Evolutionary conservation across 2,888 invertebrate species (phyloP), one percentile per base, ranked within the genome.

Genomic region (Amphipoea lucens): DNA sequence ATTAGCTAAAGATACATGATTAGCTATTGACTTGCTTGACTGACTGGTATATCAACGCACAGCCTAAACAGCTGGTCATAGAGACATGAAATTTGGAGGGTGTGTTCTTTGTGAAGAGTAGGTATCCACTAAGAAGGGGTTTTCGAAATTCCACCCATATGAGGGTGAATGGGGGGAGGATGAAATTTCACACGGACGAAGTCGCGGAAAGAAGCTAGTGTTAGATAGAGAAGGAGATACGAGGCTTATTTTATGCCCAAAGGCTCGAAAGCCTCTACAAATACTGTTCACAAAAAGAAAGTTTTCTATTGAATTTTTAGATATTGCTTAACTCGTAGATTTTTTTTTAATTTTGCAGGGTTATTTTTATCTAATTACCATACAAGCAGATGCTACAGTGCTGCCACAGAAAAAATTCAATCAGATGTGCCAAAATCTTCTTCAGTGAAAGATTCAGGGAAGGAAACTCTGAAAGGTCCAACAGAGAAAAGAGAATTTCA

Each of bases 401-500:
- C 94, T 29, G 94, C 75, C 36, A 62, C 78, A 65, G 80, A 84
- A 68, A 72, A 88, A 62, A 23, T 51, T 60, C 42, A 62, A 57
- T 83, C 86, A 48, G 97, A 97, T 94, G 95, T 93, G 91, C 92
- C 96, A 80, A 97, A 96, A 93, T 97, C 17, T 42, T 51, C 90
- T 48, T 87, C 83, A 45, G 57, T 93, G 60, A 94, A 95, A 89
- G 88, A 93, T 76, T 91, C 94, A 78, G 84, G 88, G 57, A 87
- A 85, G 45, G 97, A 97, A 94, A 96, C 93, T 91, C 92, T 96
- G 81, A 97, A 96, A 93, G 97, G 97, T 92, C 96, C 95, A 95
- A 97, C 98, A 36, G 98, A 98, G 90, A 98, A 98, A 92, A 98
- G 98, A 95, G 99, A 99, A 94, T 99, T 99, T 94, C 99, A 99